Evolutionary conservation across 2,797 vertebrate species (phyloP).

Genomic region (Xenops minutus): DNA sequence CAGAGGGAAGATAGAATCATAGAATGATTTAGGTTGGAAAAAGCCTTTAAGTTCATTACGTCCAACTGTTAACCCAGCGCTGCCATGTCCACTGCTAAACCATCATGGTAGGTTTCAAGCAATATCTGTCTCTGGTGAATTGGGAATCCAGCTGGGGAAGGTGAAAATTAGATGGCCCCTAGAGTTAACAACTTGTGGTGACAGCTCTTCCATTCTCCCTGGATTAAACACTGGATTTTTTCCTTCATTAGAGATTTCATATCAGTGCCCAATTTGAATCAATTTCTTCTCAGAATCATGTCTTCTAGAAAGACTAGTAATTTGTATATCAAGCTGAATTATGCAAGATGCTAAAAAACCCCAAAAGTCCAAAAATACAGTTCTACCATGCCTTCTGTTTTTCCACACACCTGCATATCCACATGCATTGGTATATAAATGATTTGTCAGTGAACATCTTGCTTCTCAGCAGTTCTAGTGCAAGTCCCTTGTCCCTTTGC

Average conservation of each 20-base stretch:
- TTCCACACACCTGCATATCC: neutral
- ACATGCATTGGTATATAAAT: neutral
- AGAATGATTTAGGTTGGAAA: neutral
- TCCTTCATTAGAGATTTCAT: neutral
- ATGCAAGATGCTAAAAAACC: neutral
- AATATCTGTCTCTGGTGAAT: neutral
- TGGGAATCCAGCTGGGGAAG: neutral
- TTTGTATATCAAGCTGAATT: neutral
- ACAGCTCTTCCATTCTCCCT: neutral
- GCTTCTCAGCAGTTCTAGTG: neutral
- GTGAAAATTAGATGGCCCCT: neutral
- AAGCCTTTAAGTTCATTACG: neutral
- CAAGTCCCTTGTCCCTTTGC: neutral
- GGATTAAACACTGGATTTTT: neutral
- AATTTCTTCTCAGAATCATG: neutral
- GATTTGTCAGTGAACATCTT: neutral
- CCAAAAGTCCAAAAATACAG: rapidly evolving
- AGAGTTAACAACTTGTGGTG: neutral
- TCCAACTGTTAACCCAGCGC: neutral
- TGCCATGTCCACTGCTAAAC: neutral
- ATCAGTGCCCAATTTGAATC: neutral
- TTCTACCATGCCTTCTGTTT: neutral
- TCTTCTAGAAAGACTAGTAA: neutral
- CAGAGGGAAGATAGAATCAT: neutral
- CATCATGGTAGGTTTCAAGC: neutral